Base-by-base conservation (phyloP, 2,113 vertebrate genomes). In the Thunnus maccoyii region DNA sequence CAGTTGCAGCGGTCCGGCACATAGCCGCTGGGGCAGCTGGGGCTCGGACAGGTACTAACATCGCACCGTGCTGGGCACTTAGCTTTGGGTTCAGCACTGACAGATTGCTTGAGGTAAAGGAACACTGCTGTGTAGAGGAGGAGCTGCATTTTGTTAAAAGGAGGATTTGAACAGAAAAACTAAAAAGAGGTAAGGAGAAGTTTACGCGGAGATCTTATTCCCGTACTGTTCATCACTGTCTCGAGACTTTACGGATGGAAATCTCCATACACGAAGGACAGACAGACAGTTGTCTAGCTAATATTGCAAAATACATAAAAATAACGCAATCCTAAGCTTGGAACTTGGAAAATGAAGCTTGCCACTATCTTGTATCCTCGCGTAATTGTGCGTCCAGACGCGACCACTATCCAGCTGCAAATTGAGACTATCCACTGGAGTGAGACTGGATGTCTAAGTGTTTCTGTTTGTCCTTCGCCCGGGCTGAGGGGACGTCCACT, bases 1-100 rank as follows among this genome's bases (percentile, higher is more conserved):
- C 97, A 99, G 95, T 95, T 95, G 90, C 97, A 98, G 77, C 88
- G 94, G 92, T 98, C 97, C 0, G 97, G 96, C n/a, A 96, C 96
- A 77, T 98, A 99, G 5, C 97, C 97, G 78, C 96, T 94, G 1
- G 97, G 96, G 82, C 97, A 99, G 92, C 96, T 94, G 25, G 97
- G 97, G 82, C 97, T 98, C 25, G 96, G 97, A 82, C 97, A 99
- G 58, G 89, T 94, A 58, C 96, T 97, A 71, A 97, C 97, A 67
- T 98, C 96, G 86, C 97, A 98, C 75, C 97, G 96, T 8, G 89
- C 80, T 0, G 96, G 95, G 67, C 97, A 99, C 74, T 94, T 94
- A 75, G 32, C 60, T 83, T 90, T 81, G 0, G 85, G 84, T 27
- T 95, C 82, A 60, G 92, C 73, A 85, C 84, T 0, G 69, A 78